Percentiles rank a stretch among this genome's conserved stretches.
These are phyloP conservation scores for Neoarius graeffei DNA, from an alignment of 2,113 vertebrate genomes.

Conservation along the genomic window DNA sequence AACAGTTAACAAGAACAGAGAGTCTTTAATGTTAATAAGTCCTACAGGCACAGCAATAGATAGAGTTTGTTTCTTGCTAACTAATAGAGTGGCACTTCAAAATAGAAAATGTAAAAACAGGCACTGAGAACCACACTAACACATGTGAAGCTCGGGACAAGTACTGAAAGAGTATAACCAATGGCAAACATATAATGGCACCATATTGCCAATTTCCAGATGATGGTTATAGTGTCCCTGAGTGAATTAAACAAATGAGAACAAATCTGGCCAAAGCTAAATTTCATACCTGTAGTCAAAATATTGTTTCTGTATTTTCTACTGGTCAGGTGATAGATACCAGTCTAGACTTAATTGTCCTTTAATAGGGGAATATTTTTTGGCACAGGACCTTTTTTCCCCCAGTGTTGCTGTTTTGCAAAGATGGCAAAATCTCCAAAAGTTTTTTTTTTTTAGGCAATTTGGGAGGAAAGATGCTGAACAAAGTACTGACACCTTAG, in stretches of 20 bases:
- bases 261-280: neutral
- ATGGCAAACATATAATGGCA: neutral
- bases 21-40: constrained; percentile 1
- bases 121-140: neutral
- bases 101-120: neutral
- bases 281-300: neutral
- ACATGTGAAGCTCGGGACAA: neutral
- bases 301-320: neutral
- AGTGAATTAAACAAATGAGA: neutral
- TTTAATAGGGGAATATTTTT: neutral
- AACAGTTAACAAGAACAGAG: neutral
- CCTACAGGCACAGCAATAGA: neutral
- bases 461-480: neutral
- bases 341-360: neutral
- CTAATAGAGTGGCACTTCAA: neutral
- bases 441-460: neutral
- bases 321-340: neutral
- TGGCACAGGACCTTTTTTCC: neutral
- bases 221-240: neutral
- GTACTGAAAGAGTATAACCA: neutral
- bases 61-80: neutral
- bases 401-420: neutral
- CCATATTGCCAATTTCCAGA: neutral
- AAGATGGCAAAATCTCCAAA: neutral
- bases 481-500: neutral